A percentile compares a stretch with the other conserved stretches of the same genome.
Evolutionary conservation across 1,140 invertebrate species (phyloP).

Genomic region (Zaprionus ornatus): DNA sequence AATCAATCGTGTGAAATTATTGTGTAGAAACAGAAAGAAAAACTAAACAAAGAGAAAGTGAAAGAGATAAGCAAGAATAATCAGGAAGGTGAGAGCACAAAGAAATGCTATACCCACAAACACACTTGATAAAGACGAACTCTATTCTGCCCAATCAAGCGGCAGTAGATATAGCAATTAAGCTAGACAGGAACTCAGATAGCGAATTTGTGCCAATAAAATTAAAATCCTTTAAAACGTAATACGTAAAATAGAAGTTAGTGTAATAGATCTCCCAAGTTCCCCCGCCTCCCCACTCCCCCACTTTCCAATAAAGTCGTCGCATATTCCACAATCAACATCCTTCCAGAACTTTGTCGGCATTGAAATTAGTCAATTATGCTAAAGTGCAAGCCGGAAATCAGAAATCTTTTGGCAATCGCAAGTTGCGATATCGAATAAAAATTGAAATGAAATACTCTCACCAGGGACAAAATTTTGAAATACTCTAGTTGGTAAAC

Average conservation of each 20-base stretch:
- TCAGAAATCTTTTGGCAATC: constrained; percentile 17
- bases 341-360: constrained; percentile 45
- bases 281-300: not conserved
- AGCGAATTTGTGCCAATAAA: constrained; percentile 73
- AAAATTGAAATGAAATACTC: not conserved
- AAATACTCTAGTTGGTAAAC: constrained; percentile 13
- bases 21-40: constrained; percentile 26
- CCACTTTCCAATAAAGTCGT: not conserved
- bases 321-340: constrained; percentile 29
- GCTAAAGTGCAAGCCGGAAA: constrained; percentile 47
- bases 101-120: not conserved
- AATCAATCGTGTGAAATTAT: constrained; percentile 67
- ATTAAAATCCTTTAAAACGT: constrained; percentile 31
- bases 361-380: constrained; percentile 68
- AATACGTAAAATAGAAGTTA: constrained; percentile 38
- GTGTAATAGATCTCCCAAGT: not conserved
- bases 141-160: not conserved
- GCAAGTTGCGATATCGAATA: constrained; percentile 1
- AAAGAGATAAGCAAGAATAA: constrained; percentile 7
- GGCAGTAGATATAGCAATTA: constrained; percentile 15
- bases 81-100: constrained; percentile 6
- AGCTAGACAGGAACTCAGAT: constrained; percentile 34
- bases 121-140: not conserved
- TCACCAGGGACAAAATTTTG: not conserved
- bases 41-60: constrained; percentile 1